Evolutionary conservation across 2,113 vertebrate species (phyloP).

Genomic region (Semnornis frantzii): DNA sequence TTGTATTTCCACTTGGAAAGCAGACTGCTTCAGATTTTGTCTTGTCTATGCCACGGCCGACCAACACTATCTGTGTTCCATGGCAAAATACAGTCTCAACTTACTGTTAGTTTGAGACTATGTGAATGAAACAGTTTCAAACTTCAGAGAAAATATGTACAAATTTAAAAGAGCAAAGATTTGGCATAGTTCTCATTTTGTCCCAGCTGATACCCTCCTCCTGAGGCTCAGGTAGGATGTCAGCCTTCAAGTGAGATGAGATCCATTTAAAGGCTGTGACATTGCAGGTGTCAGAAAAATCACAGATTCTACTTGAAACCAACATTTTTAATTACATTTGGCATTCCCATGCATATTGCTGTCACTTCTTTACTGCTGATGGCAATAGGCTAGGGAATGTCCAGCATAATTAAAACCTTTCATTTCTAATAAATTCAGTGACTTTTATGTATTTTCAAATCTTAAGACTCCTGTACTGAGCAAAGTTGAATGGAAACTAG

Average conservation of each 20-base stretch:
- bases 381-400: slow-evolving; percentile 43
- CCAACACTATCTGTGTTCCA: neutral
- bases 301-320: slow-evolving; percentile 24
- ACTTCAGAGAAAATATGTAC: neutral
- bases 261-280: slow-evolving; percentile 51
- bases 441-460: slow-evolving; percentile 53
- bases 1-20: neutral
- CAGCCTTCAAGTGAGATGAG: slow-evolving; percentile 43
- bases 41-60: neutral
- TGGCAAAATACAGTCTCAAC: neutral
- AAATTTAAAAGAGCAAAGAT: neutral
- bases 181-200: slow-evolving; percentile 6
- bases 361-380: slow-evolving; percentile 59
- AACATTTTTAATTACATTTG: slow-evolving; percentile 64
- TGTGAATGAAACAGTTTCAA: neutral
- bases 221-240: slow-evolving; percentile 16
- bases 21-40: neutral
- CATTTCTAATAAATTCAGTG: slow-evolving; percentile 52
- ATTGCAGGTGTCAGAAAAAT: slow-evolving; percentile 61
- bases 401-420: slow-evolving; percentile 72
- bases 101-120: neutral
- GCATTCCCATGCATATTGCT: slow-evolving; percentile 56
- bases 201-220: neutral
- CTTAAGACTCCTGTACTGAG: slow-evolving; percentile 36
- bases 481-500: neutral